Evolutionary conservation across 2,113 vertebrate genomes (phyloP), one percentile per base, ranked within the genome.

Genomic region (Aplodontia rufa): DNA sequence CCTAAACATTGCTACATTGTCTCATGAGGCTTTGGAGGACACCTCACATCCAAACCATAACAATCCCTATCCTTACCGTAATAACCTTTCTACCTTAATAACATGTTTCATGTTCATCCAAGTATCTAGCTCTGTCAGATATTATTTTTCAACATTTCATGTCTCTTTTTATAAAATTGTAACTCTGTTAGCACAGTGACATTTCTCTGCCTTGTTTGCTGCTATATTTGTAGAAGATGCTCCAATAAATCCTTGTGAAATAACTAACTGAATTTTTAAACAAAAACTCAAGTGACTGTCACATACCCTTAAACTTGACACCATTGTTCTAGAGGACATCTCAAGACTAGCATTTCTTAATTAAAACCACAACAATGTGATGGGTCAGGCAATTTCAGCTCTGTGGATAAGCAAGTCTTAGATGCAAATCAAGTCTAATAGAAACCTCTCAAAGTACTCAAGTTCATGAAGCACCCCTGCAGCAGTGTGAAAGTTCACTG

Each of bases 251-350:
- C 14, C 45, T 55, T 71, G 13, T 93, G 53, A 24, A 83, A 68
- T 84, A 83, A 93, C 66, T 74, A 8, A 83, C 53, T 78, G 40
- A 66, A 72, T 45, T 42, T 55, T 96, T 92, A 35, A 80, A 92
- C 8, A 58, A 66, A 55, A 75, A 20, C 32, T 62, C n/a, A 85
- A 19, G 47, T 80, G 32, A 58, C 24, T 84, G 19, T 71, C 55
- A 60, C 20, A 78, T 26, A 53, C 66, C 35, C 66, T 92, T 40
- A 68, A 49, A 80, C 74, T 49, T 74, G 35, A 58, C n/a, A 69
- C 3, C 10, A 8, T 45, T 47, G 26, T 32, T 28, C 55, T 81
- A 60, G 49, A 69, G 28, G 32, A 47, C 53, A 13, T 89, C 58
- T 94, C 75, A 82, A 30, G 32, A 62, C 17, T 64, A 51, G 35